Conservation (phyloP, 1,140 invertebrate species). For the Cheumatopsyche charites region DNA sequence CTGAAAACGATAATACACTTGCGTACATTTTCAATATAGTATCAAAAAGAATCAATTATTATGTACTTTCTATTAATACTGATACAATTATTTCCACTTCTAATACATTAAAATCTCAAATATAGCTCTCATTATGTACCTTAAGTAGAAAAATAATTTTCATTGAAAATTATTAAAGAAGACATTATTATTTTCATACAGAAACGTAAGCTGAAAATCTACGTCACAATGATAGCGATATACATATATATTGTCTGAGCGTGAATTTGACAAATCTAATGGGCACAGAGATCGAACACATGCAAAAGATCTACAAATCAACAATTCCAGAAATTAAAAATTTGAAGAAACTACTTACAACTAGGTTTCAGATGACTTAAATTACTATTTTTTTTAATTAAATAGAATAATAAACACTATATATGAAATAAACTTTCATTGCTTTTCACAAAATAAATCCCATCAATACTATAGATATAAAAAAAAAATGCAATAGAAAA, state of each 20-base stretch:
- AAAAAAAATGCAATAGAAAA: too few species aligned
- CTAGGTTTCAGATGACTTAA: constrained; percentile 54
- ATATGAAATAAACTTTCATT: background rate
- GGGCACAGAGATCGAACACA: constrained; percentile 46
- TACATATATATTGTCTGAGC: too few species aligned
- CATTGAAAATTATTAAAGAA: background rate
- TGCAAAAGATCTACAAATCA: constrained; percentile 49
- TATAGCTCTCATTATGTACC: background rate
- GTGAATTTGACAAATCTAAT: constrained; percentile 39
- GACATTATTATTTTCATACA: background rate
- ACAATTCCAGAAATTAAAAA: constrained; percentile 57
- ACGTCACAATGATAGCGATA: constrained; percentile 48
- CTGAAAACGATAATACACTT: too few species aligned
- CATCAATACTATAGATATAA: background rate
- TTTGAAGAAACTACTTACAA: constrained; percentile 64
- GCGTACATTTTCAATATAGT: too few species aligned
- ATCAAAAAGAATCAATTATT: too few species aligned
- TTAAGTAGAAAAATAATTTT: background rate
- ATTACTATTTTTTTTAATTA: constrained; percentile 51
- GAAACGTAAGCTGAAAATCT: constrained; percentile 30
- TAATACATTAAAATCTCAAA: constrained; percentile 1
- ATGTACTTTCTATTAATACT: constrained; percentile 11
- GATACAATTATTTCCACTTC: background rate
- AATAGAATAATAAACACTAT: constrained; percentile 1
- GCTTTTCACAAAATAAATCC: background rate